These are phyloP conservation scores for Stomatorhinus ivindoensis DNA, from an alignment of 2,113 vertebrate genomes.

Conservation along the genomic window DNA sequence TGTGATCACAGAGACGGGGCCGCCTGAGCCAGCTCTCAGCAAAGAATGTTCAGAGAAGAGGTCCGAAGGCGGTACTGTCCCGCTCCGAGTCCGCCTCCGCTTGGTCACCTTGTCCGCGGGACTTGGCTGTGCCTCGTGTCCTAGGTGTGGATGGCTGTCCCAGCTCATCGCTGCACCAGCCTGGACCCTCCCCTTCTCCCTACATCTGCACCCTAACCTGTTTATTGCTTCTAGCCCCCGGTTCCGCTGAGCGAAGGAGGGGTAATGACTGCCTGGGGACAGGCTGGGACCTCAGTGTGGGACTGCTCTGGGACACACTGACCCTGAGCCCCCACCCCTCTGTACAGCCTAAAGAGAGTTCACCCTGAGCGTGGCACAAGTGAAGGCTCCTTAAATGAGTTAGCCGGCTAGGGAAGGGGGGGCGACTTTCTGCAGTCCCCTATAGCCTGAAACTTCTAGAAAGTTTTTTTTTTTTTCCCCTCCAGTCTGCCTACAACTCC, in stretches of 20 bases:
- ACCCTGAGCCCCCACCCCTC: conserved; percentile 17
- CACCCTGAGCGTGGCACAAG: conserved; percentile 32
- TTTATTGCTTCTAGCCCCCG: conserved; percentile 4
- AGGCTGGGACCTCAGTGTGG: conserved; percentile 37
- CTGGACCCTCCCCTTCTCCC: background rate
- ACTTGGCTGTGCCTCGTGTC: background rate
- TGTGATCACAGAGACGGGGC: conserved; percentile 38
- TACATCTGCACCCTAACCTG: conserved; percentile 11
- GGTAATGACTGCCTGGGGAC: background rate
- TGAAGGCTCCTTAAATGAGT: conserved; percentile 23
- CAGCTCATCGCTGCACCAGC: too few species aligned
- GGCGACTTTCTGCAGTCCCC: conserved; percentile 51
- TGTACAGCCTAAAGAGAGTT: conserved; percentile 33
- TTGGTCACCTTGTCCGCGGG: background rate
- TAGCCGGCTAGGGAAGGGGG: conserved; percentile 30
- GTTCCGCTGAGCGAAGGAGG: background rate
- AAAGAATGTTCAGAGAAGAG: conserved; percentile 24
- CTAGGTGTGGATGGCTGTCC: background rate
- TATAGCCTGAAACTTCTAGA: conserved; percentile 61
- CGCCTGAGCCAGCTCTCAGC: conserved; percentile 30
- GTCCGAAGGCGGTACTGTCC: background rate
- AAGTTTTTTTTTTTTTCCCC: conserved; percentile 53
- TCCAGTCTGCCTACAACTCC: conserved; percentile 5
- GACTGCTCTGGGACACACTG: conserved; percentile 28
- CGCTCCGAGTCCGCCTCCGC: background rate